These are phyloP conservation scores for Andrena fulva DNA, from an alignment of 2,888 invertebrate genomes.

Conservation along the genomic window DNA sequence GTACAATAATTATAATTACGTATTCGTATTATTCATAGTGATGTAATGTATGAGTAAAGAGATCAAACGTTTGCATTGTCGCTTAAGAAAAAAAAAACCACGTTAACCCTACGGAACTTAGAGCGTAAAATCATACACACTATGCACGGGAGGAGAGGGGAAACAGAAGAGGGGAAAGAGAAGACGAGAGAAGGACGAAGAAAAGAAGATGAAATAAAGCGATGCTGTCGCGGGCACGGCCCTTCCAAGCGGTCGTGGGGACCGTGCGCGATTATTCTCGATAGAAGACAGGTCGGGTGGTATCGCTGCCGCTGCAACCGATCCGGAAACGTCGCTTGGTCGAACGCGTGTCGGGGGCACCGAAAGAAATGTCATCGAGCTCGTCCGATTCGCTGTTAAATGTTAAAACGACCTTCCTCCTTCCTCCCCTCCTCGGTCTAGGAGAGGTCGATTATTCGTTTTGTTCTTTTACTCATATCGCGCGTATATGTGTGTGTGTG, in stretches of 20 bases:
- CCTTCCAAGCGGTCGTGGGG: too few species aligned
- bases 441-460: slow-evolving; percentile 29
- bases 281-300: not conserved
- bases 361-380: slow-evolving; percentile 15
- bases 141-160: not conserved
- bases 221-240: too few species aligned
- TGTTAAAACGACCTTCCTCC: too few species aligned
- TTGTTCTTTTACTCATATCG: slow-evolving; percentile 33
- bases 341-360: not conserved
- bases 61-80: slow-evolving; percentile 81
- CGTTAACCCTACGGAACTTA: slow-evolving; percentile 61
- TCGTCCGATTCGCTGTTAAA: slow-evolving; percentile 28
- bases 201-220: too few species aligned
- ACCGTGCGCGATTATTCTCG: not conserved
- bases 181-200: too few species aligned
- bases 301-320: slow-evolving; percentile 18
- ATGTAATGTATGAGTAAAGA: slow-evolving; percentile 78
- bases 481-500: not conserved
- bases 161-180: too few species aligned
- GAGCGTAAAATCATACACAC: slow-evolving; percentile 43
- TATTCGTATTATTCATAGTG: slow-evolving; percentile 64
- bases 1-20: slow-evolving; percentile 66
- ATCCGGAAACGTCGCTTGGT: not conserved
- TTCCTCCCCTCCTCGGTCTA: not conserved
- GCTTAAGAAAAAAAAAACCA: slow-evolving; percentile 72